Conservation (phyloP, 2,888 invertebrate genomes). For the Rhagonycha fulva region DNA sequence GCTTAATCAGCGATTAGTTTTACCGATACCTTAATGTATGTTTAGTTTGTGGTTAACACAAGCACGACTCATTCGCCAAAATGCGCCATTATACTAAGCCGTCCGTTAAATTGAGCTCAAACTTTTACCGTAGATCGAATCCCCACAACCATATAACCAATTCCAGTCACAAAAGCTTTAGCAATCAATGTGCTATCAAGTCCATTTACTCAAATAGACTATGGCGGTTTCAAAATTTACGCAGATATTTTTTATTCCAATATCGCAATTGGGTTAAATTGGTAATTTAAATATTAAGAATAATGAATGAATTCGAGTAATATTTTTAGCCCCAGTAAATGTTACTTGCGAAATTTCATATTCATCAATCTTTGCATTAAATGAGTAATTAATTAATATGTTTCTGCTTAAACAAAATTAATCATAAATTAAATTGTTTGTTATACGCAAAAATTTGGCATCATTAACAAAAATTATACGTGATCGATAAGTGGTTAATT, state of each 20-base stretch:
- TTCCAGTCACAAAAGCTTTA: constrained; percentile 21
- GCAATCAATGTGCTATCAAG: constrained; percentile 25
- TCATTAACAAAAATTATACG: not conserved
- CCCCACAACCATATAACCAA: constrained; percentile 17
- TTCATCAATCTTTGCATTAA: not conserved
- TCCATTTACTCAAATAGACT: constrained; percentile 14
- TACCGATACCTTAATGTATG: constrained; percentile 7
- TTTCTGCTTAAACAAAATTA: not conserved
- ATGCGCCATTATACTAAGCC: constrained; percentile 22
- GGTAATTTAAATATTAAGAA: not conserved
- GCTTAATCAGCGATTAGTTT: not conserved
- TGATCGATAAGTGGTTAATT: too few relatives aligned
- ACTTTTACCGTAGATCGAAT: constrained; percentile 23
- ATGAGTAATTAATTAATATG: not conserved
- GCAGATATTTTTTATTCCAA: not conserved
- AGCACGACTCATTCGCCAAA: constrained; percentile 18
- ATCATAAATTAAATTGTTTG: not conserved
- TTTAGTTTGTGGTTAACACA: constrained; percentile 25
- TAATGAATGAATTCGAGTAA: not conserved
- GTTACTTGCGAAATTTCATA: not conserved
- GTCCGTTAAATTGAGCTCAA: constrained; percentile 24
- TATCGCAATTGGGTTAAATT: not conserved
- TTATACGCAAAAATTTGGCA: not conserved
- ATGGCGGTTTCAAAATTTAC: not conserved
- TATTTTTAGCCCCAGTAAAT: not conserved